Base-by-base conservation (phyloP, 2,113 vertebrate genomes). In the Labrus mixtus region DNA sequence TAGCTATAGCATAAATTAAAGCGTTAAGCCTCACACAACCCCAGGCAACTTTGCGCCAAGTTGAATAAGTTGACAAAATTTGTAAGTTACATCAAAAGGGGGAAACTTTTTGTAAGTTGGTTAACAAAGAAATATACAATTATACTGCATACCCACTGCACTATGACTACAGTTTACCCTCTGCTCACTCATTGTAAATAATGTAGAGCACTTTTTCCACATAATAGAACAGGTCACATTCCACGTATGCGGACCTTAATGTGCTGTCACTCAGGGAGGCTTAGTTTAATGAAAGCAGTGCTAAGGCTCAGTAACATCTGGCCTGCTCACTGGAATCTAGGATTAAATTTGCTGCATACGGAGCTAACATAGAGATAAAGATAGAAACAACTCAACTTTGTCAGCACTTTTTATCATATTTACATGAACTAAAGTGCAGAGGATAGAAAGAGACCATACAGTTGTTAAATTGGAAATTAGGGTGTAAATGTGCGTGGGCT, bases 241-340 rank as follows among this genome's bases (percentile, higher is more conserved):
- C 61, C 71, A 77, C 13, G 15, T 59, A 54, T 33, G 56, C 50
- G 15, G 15, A 36, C 39, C 10, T 72, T 10, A 77, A 60, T 19
- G 22, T 5, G 6, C 54, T 36, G 54, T 60, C 71, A 76, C 46
- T 78, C 64, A 65, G 13, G 0, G 13, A 70, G 70, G 70, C 65
- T 87, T 61, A 79, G 62, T 63, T 55, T 77, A 74, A 75, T 85
- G 43, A 15, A 73, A 75, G 53, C 45, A 68, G 20, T 41, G 45
- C 67, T 48, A 10, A n/a, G 72, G 7, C 43, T 76, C 12, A 20
- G 43, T 22, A 55, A 81, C 82, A 90, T 86, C 81, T 86, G 82
- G 78, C 62, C 29, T 33, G 41, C 82, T 81, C 25, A 16, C 54
- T 68, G 73, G 76, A 83, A 79, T 76, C 63, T 62, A 43, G 48